Evolutionary conservation across 1,140 invertebrate genomes (phyloP).

Genomic region (Ganaspis sp.): DNA sequence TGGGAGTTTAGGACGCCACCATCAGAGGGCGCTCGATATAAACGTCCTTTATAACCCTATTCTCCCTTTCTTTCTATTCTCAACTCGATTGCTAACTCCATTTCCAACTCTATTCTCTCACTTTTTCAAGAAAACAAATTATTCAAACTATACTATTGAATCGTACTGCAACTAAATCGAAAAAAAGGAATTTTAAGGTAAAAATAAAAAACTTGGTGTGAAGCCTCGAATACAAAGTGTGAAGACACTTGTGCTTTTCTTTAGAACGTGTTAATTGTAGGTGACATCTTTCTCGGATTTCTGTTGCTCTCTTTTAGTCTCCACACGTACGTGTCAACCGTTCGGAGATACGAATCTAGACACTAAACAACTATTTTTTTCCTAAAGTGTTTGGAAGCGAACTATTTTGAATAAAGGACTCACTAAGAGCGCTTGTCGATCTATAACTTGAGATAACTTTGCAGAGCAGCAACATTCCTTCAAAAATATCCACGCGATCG

Average conservation of each 20-base stretch:
- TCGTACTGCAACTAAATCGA: no score
- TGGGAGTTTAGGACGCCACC: no score
- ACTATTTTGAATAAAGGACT: not conserved
- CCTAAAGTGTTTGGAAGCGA: not conserved
- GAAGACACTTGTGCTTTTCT: not conserved
- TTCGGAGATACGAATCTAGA: not conserved
- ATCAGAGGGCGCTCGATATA: no score
- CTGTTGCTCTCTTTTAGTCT: not conserved
- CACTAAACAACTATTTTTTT: conserved; percentile 5
- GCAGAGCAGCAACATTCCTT: not conserved
- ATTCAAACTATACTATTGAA: no score
- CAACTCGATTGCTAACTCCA: no score
- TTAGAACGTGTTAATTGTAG: not conserved
- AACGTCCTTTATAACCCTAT: no score
- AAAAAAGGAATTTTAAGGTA: no score
- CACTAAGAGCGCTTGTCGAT: not conserved
- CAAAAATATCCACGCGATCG: not conserved
- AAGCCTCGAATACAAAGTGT: no score
- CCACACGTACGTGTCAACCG: not conserved
- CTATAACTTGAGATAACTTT: not conserved
- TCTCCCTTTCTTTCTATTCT: no score
- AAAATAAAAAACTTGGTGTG: no score
- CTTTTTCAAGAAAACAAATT: no score
- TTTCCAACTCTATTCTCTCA: no score
- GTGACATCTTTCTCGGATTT: not conserved